Conservation (phyloP, 2,113 vertebrate species). For the Ammodytes dubius region DNA sequence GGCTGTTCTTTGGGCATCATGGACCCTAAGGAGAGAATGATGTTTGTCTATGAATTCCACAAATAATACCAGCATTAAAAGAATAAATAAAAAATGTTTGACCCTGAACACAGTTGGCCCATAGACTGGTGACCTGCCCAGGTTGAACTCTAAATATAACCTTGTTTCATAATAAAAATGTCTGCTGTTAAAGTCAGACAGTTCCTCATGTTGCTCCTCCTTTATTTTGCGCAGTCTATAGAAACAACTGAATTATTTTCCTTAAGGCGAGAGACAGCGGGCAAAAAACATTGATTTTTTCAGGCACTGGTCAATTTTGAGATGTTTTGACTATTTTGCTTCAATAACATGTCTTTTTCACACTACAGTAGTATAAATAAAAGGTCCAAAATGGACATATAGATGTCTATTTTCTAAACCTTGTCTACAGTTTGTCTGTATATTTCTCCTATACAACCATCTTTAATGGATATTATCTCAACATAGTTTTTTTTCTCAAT, state of each 20-base stretch:
- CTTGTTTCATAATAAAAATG: not conserved
- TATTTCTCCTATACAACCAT: too few relatives aligned
- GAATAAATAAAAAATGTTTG: not conserved
- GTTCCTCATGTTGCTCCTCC: not conserved
- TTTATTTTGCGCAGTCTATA: not conserved
- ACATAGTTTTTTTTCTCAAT: too few relatives aligned
- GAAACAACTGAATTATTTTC: not conserved
- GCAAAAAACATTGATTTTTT: too few relatives aligned
- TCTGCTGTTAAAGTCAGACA: not conserved
- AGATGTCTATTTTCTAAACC: too few relatives aligned
- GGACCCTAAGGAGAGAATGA: conserved; percentile 47
- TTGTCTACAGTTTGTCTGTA: too few relatives aligned
- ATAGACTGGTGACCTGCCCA: not conserved
- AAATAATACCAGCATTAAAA: not conserved
- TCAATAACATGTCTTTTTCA: too few relatives aligned
- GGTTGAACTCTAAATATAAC: not conserved
- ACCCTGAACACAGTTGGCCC: too few relatives aligned
- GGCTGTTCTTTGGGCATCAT: conserved; percentile 76
- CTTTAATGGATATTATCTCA: too few relatives aligned
- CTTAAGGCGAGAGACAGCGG: not conserved
- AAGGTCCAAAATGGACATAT: too few relatives aligned
- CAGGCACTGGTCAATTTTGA: too few relatives aligned
- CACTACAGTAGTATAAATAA: too few relatives aligned
- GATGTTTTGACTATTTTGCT: too few relatives aligned
- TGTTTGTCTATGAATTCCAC: not conserved